Evolutionary conservation across 2,888 invertebrate species (phyloP).

Genomic region (Drosophila hawaiiensis): DNA sequence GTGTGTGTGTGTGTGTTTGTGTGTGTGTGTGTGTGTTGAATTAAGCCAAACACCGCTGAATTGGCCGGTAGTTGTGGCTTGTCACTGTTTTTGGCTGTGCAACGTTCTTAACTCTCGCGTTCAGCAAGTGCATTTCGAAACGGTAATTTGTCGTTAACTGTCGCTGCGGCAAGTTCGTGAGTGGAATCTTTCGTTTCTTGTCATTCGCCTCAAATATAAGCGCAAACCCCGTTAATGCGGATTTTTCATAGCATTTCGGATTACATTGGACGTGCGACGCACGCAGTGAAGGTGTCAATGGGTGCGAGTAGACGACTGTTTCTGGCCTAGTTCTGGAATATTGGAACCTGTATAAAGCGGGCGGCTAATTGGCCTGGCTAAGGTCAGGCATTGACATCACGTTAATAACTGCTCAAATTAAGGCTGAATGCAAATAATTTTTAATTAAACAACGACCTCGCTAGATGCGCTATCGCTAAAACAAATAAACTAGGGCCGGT

Average conservation of each 20-base stretch:
- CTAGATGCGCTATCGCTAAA: slow-evolving; percentile 6
- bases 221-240: slow-evolving; percentile 64
- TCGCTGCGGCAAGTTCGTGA: slow-evolving; percentile 66
- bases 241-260: slow-evolving; percentile 23
- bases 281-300: slow-evolving; percentile 15
- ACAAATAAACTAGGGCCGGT: slow-evolving; percentile 30
- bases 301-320: neutral
- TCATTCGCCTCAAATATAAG: slow-evolving; percentile 1
- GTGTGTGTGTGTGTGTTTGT: neutral
- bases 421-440: slow-evolving; percentile 67
- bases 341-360: slow-evolving; percentile 9
- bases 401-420: slow-evolving; percentile 32
- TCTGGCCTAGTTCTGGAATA: slow-evolving; percentile 39
- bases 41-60: slow-evolving; percentile 29
- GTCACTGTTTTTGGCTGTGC: slow-evolving; percentile 58
- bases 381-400: slow-evolving; percentile 31
- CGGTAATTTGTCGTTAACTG: slow-evolving; percentile 78
- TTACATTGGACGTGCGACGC: slow-evolving; percentile 4
- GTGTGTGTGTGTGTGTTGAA: slow-evolving; percentile 34
- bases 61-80: slow-evolving; percentile 22
- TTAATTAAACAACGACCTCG: slow-evolving; percentile 26
- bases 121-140: slow-evolving; percentile 77
- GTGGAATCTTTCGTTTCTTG: slow-evolving; percentile 67
- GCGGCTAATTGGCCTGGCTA: slow-evolving; percentile 30
- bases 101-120: slow-evolving; percentile 65